Percentiles rank a stretch among this genome's conserved stretches.
phyloP scores from a whole-genome alignment of 2,888 invertebrate genomes.

The Ceraclea dissimilis region DNA sequence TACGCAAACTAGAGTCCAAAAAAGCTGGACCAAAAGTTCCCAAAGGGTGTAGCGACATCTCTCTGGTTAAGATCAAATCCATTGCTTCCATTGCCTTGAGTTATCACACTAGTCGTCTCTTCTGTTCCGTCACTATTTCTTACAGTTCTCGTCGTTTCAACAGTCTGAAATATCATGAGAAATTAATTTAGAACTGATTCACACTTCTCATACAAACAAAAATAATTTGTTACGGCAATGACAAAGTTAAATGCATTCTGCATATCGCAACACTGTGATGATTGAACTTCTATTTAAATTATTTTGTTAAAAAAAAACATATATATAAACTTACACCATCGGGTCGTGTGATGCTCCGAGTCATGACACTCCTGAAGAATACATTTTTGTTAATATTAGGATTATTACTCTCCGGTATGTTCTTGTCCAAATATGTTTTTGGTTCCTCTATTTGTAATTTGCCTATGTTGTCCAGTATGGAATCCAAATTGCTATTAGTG shows the following conservation, averaged over 20 bases:
- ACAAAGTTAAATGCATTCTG: no score
- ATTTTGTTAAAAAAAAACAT: no score
- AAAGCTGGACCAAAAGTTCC: constrained; percentile 1
- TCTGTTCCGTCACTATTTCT: constrained; percentile 27
- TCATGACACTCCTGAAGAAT: constrained; percentile 33
- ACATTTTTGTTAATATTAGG: not conserved
- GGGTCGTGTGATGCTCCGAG: constrained; percentile 45
- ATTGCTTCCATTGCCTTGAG: constrained; percentile 1
- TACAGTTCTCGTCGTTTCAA: constrained; percentile 48
- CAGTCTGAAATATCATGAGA: constrained; percentile 31
- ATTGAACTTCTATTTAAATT: no score
- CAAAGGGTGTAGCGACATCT: not conserved
- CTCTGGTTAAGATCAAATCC: not conserved
- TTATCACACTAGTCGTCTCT: constrained; percentile 19
- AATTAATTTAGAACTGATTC: not conserved
- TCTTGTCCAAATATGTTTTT: not conserved
- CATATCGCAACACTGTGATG: no score
- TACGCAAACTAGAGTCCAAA: constrained; percentile 3
- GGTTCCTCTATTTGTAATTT: not conserved
- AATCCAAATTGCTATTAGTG: constrained; percentile 16
- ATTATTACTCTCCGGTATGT: not conserved
- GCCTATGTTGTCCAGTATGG: constrained; percentile 12
- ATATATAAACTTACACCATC: constrained; percentile 43
- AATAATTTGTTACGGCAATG: no score
- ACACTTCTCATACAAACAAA: not conserved